Evolutionary conservation across 2,888 invertebrate genomes (phyloP).

Genomic region (Drosophila longiperda): DNA sequence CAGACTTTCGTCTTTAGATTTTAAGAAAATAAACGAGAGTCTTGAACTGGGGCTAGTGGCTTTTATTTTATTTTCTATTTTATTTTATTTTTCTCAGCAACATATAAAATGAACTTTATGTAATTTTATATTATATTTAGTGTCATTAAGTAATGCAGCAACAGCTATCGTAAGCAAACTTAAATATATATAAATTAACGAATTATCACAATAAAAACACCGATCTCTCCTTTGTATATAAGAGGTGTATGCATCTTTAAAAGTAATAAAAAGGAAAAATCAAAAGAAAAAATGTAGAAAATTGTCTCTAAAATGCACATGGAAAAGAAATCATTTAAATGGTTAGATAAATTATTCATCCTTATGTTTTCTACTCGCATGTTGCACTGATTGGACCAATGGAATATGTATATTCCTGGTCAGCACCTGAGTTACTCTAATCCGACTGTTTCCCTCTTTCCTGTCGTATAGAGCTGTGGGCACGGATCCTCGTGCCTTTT

Average conservation of each 20-base stretch:
- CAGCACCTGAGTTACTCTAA: neutral
- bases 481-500: neutral
- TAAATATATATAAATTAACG: neutral
- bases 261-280: neutral
- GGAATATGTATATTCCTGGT: neutral
- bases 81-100: neutral
- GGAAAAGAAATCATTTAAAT: neutral
- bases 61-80: neutral
- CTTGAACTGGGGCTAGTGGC: neutral
- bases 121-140: neutral
- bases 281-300: neutral
- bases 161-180: too few relatives aligned
- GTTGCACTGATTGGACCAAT: neutral
- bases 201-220: neutral
- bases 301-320: neutral
- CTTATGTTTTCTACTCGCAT: too few relatives aligned
- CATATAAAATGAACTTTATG: neutral
- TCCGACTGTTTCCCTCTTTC: neutral
- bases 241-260: neutral
- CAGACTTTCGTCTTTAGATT: neutral
- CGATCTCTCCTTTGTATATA: neutral
- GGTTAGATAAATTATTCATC: neutral
- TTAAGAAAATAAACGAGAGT: neutral
- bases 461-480: neutral
- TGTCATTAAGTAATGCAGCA: neutral